Base-by-base conservation (phyloP, 2,797 vertebrate species). In the Cottoperca gobio region DNA sequence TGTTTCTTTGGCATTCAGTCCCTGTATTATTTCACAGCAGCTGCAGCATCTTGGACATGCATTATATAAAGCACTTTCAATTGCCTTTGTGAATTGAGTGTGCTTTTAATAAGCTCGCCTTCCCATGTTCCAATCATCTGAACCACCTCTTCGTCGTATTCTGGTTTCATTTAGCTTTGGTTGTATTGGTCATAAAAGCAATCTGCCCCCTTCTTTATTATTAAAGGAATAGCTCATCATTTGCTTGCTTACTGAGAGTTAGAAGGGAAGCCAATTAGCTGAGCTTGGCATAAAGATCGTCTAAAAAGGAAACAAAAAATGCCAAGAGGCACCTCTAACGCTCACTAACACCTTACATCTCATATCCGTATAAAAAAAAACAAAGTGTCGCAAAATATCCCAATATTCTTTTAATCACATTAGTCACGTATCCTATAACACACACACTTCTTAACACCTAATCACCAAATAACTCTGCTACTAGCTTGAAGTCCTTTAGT, bases 1-100 rank as follows among this genome's bases (percentile, higher is more conserved):
- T 78, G 58, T 74, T 74, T 73, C 46, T 55, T 37, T 68, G 60
- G 69, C 67, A 73, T 78, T 74, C 46, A 50, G 54, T 60, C 42
- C 48, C 37, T 61, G 60, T 67, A 31, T 40, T 17, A 33, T 10
- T 24, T 4, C 14, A 49, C 57, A 57, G 49, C 61, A 79, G 71
- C 70, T 60, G 50, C 61, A 57, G 37, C 61, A 58, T 73, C 24
- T 14, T 23, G 10, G 17, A 66, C 24, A 14, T 57, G 23, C 1
- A 17, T 37, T 48, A 17, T 11, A 26, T 33, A 35, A 60, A 59
- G 65, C 26, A 42, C 26, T 21, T 69, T 55, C 6, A 65, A 14
- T 12, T 58, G 14, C 3, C 16, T 57, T 35, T n/a, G 33, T 49
- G 53, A 42, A 48, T 2, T n/a, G 2, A 40, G n/a, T 14, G 40